Evolutionary conservation across 2,797 vertebrate genomes (phyloP).

Genomic region (Falco biarmicus): DNA sequence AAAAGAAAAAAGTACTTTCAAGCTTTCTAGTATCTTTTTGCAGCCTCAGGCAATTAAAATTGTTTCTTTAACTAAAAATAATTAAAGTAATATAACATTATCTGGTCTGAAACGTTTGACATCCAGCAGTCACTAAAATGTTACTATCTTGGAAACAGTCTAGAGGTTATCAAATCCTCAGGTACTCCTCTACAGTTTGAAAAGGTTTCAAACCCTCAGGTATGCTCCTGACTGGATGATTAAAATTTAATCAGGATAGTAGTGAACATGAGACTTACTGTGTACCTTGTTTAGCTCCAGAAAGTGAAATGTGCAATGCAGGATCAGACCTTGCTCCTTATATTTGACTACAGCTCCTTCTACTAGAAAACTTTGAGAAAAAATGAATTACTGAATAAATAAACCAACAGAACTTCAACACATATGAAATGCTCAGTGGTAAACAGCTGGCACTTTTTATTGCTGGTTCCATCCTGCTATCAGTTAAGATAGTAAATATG

Average conservation of each 20-base stretch:
- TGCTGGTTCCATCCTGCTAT: neutral
- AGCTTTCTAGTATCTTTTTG: neutral
- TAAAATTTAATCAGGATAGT: neutral
- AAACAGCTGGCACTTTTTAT: neutral
- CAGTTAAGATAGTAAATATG: neutral
- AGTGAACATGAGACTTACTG: neutral
- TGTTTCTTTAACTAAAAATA: neutral
- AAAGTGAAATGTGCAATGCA: neutral
- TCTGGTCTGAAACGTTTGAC: neutral
- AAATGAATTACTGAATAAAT: neutral
- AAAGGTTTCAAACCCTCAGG: neutral
- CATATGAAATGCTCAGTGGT: neutral
- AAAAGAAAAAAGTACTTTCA: neutral
- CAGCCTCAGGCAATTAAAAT: neutral
- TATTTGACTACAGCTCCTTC: neutral
- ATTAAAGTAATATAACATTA: neutral
- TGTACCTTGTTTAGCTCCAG: neutral
- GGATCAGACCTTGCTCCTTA: neutral
- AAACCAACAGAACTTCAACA: neutral
- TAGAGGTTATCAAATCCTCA: neutral
- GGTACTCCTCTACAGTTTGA: neutral
- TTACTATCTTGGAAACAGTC: neutral
- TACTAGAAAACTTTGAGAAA: neutral
- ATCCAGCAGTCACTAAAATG: neutral
- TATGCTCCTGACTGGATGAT: neutral